phyloP scores from a whole-genome alignment of 2,797 vertebrate genomes.

The Bradypodion ventrale region DNA sequence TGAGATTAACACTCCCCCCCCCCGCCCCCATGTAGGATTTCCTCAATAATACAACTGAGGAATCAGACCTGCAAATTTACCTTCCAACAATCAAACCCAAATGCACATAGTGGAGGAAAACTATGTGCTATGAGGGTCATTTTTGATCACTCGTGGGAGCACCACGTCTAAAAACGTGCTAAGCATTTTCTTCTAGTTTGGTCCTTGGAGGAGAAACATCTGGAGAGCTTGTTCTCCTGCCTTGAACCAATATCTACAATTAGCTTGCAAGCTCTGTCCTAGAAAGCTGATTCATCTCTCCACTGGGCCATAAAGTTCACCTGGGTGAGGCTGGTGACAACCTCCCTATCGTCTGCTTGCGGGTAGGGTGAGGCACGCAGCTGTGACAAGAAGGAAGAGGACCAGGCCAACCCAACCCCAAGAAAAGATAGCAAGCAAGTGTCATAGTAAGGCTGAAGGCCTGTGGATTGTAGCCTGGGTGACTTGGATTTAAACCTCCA shows the following conservation, averaged over 20 bases:
- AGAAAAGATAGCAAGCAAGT: not conserved
- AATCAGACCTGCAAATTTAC: no score
- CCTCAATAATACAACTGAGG: no score
- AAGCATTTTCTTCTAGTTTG: no score
- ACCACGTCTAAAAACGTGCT: no score
- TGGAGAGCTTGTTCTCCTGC: not conserved
- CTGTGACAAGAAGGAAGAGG: not conserved
- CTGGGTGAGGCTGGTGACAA: not conserved
- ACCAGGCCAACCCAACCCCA: not conserved
- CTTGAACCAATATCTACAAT: not conserved
- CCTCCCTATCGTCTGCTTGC: not conserved
- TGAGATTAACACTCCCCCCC: no score
- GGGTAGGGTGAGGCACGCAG: not conserved
- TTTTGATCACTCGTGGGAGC: no score
- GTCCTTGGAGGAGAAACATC: no score
- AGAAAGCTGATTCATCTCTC: not conserved
- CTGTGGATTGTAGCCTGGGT: not conserved
- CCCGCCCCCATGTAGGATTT: no score
- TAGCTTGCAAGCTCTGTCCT: not conserved
- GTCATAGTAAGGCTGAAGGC: not conserved
- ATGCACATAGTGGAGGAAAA: no score
- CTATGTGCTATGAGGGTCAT: no score
- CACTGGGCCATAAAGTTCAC: not conserved
- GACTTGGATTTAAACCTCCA: not conserved
- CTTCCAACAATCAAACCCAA: no score